A percentile compares a stretch with the other conserved stretches of the same genome.
Conservation (phyloP, 2,113 vertebrate species). For the Gnathonemus longibarbis region DNA sequence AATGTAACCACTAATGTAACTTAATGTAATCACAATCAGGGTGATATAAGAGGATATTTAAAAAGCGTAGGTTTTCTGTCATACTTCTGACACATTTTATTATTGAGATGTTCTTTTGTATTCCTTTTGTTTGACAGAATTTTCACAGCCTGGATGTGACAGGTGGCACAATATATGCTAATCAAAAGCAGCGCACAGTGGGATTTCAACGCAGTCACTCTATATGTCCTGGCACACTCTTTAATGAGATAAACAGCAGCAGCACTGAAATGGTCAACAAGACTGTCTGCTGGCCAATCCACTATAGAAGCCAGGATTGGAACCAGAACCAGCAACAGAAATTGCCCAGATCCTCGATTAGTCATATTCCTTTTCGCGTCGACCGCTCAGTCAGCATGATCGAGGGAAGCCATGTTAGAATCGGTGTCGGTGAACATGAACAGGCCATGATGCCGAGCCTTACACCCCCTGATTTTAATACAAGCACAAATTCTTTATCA, state of each 20-base stretch:
- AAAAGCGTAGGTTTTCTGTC: not conserved
- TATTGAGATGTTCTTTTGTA: constrained; percentile 26
- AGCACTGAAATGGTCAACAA: constrained; percentile 28
- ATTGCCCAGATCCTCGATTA: constrained; percentile 51
- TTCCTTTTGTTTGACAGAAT: constrained; percentile 45
- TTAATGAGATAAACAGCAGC: constrained; percentile 53
- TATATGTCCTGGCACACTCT: constrained; percentile 56
- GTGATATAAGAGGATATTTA: not conserved
- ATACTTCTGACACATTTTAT: not conserved
- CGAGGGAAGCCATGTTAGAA: constrained; percentile 49
- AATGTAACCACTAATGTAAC: not conserved
- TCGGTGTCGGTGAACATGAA: constrained; percentile 16
- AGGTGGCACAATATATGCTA: constrained; percentile 33
- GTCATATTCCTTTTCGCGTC: constrained; percentile 63
- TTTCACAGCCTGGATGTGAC: constrained; percentile 52
- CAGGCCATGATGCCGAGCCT: not conserved
- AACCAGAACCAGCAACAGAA: constrained; percentile 35
- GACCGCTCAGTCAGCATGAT: constrained; percentile 70
- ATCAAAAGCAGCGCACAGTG: constrained; percentile 34
- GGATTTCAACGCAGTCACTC: constrained; percentile 63
- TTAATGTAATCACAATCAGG: not conserved
- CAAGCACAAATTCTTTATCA: constrained; percentile 32
- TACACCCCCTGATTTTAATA: constrained; percentile 30
- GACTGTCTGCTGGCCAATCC: constrained; percentile 41
- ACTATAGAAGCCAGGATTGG: constrained; percentile 39